Evolutionary conservation across 2,113 vertebrate species (phyloP).

Genomic region (Psilopsiagon aymara): DNA sequence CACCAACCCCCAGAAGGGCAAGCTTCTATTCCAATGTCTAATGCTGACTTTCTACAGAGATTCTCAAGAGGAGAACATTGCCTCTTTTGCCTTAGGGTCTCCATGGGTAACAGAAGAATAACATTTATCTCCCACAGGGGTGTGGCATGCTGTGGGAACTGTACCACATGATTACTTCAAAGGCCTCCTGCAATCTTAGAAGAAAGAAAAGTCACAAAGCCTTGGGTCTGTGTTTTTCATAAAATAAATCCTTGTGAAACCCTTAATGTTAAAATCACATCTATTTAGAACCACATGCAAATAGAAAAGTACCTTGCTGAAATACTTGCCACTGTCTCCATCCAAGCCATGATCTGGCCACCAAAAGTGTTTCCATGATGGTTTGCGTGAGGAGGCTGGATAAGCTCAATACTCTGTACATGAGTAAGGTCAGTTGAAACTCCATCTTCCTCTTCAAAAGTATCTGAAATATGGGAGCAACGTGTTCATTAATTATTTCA

Average conservation of each 20-base stretch:
- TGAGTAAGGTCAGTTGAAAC: conserved; percentile 66
- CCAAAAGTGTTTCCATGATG: conserved; percentile 84
- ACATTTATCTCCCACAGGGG: not conserved
- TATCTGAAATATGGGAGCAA: conserved; percentile 41
- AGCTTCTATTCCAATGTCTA: not conserved
- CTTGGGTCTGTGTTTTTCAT: not conserved
- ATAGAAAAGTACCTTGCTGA: conserved; percentile 77
- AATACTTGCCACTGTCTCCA: conserved; percentile 81
- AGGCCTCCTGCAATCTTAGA: not conserved
- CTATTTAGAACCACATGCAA: not conserved
- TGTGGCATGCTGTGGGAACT: not conserved
- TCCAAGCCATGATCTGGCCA: conserved; percentile 87
- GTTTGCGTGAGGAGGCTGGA: conserved; percentile 82
- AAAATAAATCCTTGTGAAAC: not conserved
- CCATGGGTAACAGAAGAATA: not conserved
- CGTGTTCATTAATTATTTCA: not conserved
- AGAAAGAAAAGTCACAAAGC: not conserved
- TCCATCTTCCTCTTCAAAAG: conserved; percentile 19
- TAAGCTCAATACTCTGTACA: conserved; percentile 82
- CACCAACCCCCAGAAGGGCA: not conserved
- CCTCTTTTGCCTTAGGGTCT: not conserved
- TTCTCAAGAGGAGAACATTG: not conserved
- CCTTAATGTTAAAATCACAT: not conserved
- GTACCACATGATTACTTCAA: not conserved
- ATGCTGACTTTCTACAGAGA: not conserved